Conservation (phyloP, 2,113 vertebrate genomes). For the Petroica traversi region DNA sequence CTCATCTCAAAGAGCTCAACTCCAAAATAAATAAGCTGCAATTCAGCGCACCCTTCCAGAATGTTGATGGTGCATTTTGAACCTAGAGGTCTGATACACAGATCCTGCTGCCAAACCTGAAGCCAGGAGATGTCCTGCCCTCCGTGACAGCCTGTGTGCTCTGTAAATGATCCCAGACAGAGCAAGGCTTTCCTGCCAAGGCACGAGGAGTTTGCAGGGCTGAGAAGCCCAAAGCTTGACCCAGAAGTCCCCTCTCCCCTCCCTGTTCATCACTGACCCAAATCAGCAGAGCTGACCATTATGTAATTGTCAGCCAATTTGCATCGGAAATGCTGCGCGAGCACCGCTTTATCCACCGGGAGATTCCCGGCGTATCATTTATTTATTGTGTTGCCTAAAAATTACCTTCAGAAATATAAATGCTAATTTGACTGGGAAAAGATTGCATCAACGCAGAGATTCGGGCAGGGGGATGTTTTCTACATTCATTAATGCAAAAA, state of each 20-base stretch:
- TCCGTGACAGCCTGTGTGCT: neutral
- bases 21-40: neutral
- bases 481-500: constrained; percentile 51
- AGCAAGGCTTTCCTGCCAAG: neutral
- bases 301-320: neutral
- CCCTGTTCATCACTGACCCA: neutral
- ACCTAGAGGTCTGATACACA: neutral
- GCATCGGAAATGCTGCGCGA: neutral
- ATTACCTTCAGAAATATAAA: constrained; percentile 44
- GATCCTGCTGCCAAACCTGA: neutral
- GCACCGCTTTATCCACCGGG: neutral
- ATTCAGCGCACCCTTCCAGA: neutral
- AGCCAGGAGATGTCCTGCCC: neutral
- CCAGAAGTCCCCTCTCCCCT: neutral
- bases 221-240: neutral
- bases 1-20: neutral
- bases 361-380: neutral
- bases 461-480: neutral
- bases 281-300: neutral
- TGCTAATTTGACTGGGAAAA: constrained; percentile 47
- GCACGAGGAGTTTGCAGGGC: neutral
- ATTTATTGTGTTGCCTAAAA: constrained; percentile 24
- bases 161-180: neutral
- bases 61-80: neutral
- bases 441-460: neutral